Percentiles rank a stretch among this genome's conserved stretches.
phyloP scores from a whole-genome alignment of 2,888 invertebrate genomes.

The Ectemnius continuus region DNA sequence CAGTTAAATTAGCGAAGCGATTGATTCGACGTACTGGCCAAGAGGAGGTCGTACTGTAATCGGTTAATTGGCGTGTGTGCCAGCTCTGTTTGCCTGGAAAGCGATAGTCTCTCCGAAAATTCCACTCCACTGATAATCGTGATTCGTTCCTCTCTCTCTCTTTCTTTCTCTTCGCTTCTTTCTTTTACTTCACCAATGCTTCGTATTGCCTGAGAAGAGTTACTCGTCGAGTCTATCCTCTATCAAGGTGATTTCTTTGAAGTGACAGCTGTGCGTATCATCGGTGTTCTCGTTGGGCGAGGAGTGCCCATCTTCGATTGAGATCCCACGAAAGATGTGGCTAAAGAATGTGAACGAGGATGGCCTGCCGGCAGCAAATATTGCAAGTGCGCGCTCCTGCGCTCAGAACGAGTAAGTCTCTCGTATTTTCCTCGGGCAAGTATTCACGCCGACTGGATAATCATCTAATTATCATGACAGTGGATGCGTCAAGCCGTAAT shows the following conservation, averaged over 20 bases:
- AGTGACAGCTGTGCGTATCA: conserved; percentile 39
- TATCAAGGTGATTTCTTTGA: conserved; percentile 32
- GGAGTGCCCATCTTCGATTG: conserved; percentile 44
- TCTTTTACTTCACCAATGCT: neutral
- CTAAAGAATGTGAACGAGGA: conserved; percentile 62
- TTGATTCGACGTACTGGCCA: too few relatives aligned
- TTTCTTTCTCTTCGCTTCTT: too few relatives aligned
- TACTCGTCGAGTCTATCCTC: conserved; percentile 15
- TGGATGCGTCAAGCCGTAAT: too few relatives aligned
- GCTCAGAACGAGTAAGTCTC: conserved; percentile 70
- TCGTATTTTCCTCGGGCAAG: conserved; percentile 9
- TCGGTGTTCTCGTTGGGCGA: neutral
- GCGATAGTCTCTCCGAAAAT: too few relatives aligned
- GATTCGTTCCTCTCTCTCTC: too few relatives aligned
- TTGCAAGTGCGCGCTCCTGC: conserved; percentile 57
- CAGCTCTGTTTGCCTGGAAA: too few relatives aligned
- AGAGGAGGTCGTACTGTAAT: too few relatives aligned
- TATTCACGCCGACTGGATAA: neutral
- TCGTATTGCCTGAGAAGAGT: neutral
- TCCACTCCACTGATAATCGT: too few relatives aligned
- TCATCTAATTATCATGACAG: too few relatives aligned
- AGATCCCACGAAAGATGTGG: conserved; percentile 60
- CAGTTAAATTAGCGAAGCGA: too few relatives aligned
- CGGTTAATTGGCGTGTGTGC: too few relatives aligned
- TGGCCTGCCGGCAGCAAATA: conserved; percentile 53